Evolutionary conservation across 2,888 invertebrate genomes (phyloP).

Genomic region (Sclerodermus sp.): DNA sequence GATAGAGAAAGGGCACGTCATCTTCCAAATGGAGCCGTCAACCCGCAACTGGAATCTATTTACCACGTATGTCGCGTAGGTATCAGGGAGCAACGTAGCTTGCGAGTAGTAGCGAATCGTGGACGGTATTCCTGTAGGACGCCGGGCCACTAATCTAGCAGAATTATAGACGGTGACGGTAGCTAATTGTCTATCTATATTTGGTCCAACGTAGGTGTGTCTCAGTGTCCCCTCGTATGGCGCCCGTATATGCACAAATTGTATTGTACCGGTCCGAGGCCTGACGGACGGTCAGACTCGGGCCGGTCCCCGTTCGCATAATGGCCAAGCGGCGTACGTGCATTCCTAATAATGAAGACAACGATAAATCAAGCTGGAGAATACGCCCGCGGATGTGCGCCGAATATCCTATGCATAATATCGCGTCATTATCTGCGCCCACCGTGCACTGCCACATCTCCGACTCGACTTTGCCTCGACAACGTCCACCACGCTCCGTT

Average conservation of each 20-base stretch:
- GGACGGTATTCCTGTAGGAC: slow-evolving; percentile 39
- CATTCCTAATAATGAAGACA: slow-evolving; percentile 59
- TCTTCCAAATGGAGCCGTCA: background rate
- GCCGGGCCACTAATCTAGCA: slow-evolving; percentile 38
- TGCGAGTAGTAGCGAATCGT: slow-evolving; percentile 17
- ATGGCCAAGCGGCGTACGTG: slow-evolving; percentile 50
- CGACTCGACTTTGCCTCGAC: slow-evolving; percentile 30
- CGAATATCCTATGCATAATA: slow-evolving; percentile 58
- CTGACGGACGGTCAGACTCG: slow-evolving; percentile 45
- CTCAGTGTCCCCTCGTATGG: slow-evolving; percentile 50
- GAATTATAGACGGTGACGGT: slow-evolving; percentile 53
- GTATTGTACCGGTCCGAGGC: slow-evolving; percentile 44
- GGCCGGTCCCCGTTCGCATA: slow-evolving; percentile 27
- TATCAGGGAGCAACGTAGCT: background rate
- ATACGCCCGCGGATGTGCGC: slow-evolving; percentile 56
- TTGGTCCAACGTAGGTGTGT: slow-evolving; percentile 49
- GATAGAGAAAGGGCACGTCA: no score
- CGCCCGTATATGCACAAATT: slow-evolving; percentile 43
- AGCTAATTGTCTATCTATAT: slow-evolving; percentile 57
- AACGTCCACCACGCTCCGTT: slow-evolving; percentile 7
- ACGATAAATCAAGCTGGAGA: slow-evolving; percentile 58
- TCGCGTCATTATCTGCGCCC: slow-evolving; percentile 52
- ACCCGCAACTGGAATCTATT: background rate
- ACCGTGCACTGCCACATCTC: slow-evolving; percentile 12
- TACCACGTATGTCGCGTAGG: background rate